phyloP scores from a whole-genome alignment of 2,888 invertebrate species.

The Bedellia somnulentella region DNA sequence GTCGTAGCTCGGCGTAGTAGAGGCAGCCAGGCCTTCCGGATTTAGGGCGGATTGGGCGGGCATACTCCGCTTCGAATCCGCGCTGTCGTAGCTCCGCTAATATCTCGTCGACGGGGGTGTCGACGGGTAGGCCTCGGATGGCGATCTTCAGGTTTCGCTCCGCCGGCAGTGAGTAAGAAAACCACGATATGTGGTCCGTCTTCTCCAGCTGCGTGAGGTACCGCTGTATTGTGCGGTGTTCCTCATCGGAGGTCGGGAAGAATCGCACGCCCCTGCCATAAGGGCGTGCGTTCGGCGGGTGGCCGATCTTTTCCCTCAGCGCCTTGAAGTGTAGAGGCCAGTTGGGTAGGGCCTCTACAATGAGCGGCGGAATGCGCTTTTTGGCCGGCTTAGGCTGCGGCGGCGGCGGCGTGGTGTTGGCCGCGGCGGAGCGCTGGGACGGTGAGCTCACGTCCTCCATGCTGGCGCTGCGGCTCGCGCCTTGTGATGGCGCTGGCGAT shows the following conservation, averaged over 20 bases:
- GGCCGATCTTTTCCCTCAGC: constrained; percentile 3
- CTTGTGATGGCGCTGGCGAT: no score
- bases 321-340: constrained; percentile 1
- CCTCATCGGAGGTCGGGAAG: background rate
- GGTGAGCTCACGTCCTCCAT: no score
- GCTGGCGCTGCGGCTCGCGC: no score
- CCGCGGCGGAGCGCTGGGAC: no score
- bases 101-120: background rate
- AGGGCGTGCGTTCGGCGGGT: constrained; percentile 9
- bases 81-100: background rate
- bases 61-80: background rate
- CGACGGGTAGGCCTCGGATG: constrained; percentile 1
- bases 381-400: background rate
- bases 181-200: background rate
- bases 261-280: background rate
- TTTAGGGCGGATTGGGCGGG: constrained; percentile 5
- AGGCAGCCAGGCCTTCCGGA: constrained; percentile 8
- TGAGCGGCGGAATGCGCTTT: background rate
- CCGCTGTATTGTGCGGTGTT: background rate
- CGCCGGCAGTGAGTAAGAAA: background rate
- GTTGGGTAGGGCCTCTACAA: background rate
- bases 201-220: constrained; percentile 1
- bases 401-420: background rate
- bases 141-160: constrained; percentile 1
- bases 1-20: background rate